phyloP scores from a whole-genome alignment of 2,113 vertebrate genomes.

The Tympanuchus pallidicinctus region DNA sequence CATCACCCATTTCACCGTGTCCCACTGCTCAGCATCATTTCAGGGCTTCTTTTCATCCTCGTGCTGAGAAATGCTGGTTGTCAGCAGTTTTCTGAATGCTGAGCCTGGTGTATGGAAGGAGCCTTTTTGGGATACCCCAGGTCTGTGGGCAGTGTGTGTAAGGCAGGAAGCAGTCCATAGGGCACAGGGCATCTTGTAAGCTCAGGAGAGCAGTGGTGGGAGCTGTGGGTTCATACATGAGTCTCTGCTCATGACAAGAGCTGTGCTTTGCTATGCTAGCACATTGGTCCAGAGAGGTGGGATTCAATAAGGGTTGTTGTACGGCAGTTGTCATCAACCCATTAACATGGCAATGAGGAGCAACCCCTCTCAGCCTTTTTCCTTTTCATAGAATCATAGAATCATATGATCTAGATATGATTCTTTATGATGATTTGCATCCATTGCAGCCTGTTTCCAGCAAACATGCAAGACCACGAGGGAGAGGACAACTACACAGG shows the following conservation, averaged over 20 bases:
- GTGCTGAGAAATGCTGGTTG: background rate
- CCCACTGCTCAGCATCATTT: background rate
- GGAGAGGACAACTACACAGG: background rate
- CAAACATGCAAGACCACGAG: background rate
- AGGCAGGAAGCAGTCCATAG: background rate
- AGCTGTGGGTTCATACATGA: background rate
- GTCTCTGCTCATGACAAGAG: background rate
- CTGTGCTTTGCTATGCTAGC: background rate
- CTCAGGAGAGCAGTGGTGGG: background rate
- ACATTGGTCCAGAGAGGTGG: fast-evolving
- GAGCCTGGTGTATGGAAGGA: background rate
- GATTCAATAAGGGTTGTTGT: background rate
- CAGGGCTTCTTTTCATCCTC: background rate
- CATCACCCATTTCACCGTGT: background rate
- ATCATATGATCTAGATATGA: too few species aligned
- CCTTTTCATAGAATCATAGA: too few species aligned
- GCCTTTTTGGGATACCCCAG: background rate
- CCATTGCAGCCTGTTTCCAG: background rate
- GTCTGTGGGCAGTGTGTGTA: fast-evolving
- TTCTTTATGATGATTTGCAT: too few species aligned
- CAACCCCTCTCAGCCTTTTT: background rate
- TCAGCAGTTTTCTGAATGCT: background rate
- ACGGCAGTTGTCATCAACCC: background rate
- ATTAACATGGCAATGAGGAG: fast-evolving
- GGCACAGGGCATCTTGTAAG: too few species aligned